A percentile compares a stretch with the other conserved stretches of the same genome.
phyloP scores from a whole-genome alignment of 1,140 invertebrate genomes.

The Meloidogyne exigua region DNA sequence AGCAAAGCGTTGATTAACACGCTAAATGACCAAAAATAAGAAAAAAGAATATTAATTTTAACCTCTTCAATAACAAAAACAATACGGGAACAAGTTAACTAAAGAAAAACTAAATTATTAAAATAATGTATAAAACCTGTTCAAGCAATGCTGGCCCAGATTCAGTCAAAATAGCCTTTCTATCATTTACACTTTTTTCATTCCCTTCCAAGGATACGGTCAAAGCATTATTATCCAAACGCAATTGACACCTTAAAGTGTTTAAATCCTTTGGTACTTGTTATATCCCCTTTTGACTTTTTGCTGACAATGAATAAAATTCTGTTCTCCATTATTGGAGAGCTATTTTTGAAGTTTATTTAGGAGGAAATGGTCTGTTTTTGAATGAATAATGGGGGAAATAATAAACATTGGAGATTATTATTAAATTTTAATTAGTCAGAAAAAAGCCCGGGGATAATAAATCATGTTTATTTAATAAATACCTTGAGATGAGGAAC shows the following conservation, averaged over 20 bases:
- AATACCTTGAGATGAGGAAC: constrained; percentile 20
- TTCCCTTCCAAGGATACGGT: not conserved
- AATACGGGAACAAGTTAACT: constrained; percentile 43
- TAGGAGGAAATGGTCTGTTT: too few species aligned
- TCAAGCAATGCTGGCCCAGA: constrained; percentile 11
- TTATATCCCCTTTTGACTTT: too few species aligned
- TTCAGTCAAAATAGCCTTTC: not conserved
- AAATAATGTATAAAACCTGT: not conserved
- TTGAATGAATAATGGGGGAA: too few species aligned
- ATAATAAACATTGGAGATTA: too few species aligned
- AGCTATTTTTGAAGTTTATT: too few species aligned
- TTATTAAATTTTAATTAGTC: too few species aligned
- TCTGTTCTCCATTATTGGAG: too few species aligned
- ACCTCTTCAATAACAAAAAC: constrained; percentile 46
- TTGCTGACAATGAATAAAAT: too few species aligned
- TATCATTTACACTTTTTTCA: not conserved
- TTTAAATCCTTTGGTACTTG: not conserved
- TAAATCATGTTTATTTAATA: not conserved
- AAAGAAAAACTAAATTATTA: not conserved
- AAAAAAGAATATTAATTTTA: not conserved
- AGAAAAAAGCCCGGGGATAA: too few species aligned
- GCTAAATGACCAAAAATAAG: not conserved
- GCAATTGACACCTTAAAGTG: constrained; percentile 7
- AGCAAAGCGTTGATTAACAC: constrained; percentile 50
- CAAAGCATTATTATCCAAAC: constrained; percentile 2